Base-by-base conservation (phyloP, 2,888 invertebrate genomes). In the Pimpla rufipes region DNA sequence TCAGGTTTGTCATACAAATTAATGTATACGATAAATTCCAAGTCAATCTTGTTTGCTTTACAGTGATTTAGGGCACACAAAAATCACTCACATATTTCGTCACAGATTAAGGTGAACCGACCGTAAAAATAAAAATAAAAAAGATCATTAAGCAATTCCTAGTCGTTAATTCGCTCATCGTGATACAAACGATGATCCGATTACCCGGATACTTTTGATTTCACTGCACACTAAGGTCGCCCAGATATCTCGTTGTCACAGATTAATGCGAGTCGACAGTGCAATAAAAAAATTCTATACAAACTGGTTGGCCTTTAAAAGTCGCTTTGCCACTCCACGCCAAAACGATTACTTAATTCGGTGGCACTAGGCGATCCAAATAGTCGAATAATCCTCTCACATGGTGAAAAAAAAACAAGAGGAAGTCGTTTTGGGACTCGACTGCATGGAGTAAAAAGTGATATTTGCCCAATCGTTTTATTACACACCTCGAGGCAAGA, bases 161-260 rank as follows among this genome's bases (percentile, higher is more conserved):
- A 5, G 2, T 29, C 29, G 29, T 29, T 29, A 3, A 29, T 29
- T 29, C 5, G 2, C 29, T 29, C 29, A 29, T 29, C 29, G 29
- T 29, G 52, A 68, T 35, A 23, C n/a, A 75, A 64, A 79, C 40
- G 64, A 45, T 16, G 84, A 86, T 81, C 59, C 62, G 79, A 83
- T 87, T 85, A 84, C 78, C 52, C 29, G 16, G 68, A 79, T 21
- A 16, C 4, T 84, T 74, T 73, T 66, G 45, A 21, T 85, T 85
- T 83, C 67, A 80, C 80, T 55, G 55, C 52, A 18, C 23, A 59
- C 37, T 81, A 85, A 85, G 87, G 85, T 81, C 75, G 83, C 80
- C 87, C 57, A 78, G 79, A 29, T 76, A 13, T 76, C 42, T 50
- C 67, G 67, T 66, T 76, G 16, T 40, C 40, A 42, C 52, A 52